Conservation (phyloP, 2,888 invertebrate species). For the Clistopyga incitator region DNA sequence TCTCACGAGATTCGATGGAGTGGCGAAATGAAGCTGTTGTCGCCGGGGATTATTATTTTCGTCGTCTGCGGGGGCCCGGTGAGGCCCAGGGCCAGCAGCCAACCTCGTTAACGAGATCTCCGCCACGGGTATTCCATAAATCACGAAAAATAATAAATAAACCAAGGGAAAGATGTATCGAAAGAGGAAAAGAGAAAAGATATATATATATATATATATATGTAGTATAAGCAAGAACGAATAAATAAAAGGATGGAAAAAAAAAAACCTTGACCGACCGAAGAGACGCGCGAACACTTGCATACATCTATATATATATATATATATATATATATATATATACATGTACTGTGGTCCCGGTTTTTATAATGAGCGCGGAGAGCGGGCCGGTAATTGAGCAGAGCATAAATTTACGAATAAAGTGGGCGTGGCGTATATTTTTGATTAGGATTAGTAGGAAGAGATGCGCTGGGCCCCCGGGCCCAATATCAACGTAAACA, state of each 20-base stretch:
- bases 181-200: slow-evolving; percentile 62
- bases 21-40: slow-evolving; percentile 66
- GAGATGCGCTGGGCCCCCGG: slow-evolving; percentile 57
- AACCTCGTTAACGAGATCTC: slow-evolving; percentile 64
- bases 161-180: slow-evolving; percentile 29
- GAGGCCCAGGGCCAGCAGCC: slow-evolving; percentile 51
- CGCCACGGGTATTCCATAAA: slow-evolving; percentile 65
- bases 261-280: slow-evolving; percentile 38
- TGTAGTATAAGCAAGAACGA: slow-evolving; percentile 37
- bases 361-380: slow-evolving; percentile 67
- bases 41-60: slow-evolving; percentile 63
- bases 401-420: slow-evolving; percentile 72
- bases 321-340: not conserved
- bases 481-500: slow-evolving; percentile 24
- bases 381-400: slow-evolving; percentile 70
- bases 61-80: slow-evolving; percentile 30
- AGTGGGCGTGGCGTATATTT: slow-evolving; percentile 71
- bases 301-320: not conserved
- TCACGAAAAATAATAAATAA: slow-evolving; percentile 59
- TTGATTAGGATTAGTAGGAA: slow-evolving; percentile 68
- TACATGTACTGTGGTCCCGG: slow-evolving; percentile 60
- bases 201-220: no score
- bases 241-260: slow-evolving; percentile 43
- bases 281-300: slow-evolving; percentile 52
- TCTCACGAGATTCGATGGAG: slow-evolving; percentile 23